phyloP scores from a whole-genome alignment of 2,888 invertebrate species.

The Scotopteryx bipunctaria region DNA sequence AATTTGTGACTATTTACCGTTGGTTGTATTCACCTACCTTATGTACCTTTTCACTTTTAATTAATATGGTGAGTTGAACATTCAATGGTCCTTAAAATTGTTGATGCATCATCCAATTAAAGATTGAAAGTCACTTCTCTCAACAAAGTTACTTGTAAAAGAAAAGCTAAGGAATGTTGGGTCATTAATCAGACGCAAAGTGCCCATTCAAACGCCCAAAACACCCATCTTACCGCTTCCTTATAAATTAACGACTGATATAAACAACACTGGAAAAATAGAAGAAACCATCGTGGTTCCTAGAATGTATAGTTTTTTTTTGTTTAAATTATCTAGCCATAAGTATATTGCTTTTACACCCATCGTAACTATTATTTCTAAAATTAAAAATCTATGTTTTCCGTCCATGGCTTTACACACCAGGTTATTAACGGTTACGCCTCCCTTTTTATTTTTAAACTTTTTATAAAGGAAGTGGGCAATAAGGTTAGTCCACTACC shows the following conservation, averaged over 20 bases:
- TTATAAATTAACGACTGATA: constrained; percentile 56
- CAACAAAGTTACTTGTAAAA: constrained; percentile 46
- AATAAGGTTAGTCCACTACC: constrained; percentile 67
- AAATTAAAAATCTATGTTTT: constrained; percentile 45
- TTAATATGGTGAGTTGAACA: no score
- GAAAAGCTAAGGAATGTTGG: constrained; percentile 50
- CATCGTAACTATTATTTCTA: constrained; percentile 40
- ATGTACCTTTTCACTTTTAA: no score
- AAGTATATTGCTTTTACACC: background rate
- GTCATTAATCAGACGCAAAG: constrained; percentile 66
- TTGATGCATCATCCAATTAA: constrained; percentile 65
- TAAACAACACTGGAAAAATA: constrained; percentile 52
- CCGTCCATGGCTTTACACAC: constrained; percentile 61
- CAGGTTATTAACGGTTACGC: constrained; percentile 56
- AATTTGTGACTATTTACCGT: no score
- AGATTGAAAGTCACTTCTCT: constrained; percentile 42
- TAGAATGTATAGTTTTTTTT: constrained; percentile 28
- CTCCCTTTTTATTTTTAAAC: constrained; percentile 51
- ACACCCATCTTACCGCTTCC: constrained; percentile 55
- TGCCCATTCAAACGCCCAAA: constrained; percentile 51
- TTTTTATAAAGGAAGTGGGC: constrained; percentile 73
- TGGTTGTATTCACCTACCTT: no score
- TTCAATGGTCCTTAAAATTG: constrained; percentile 27
- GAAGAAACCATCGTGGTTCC: constrained; percentile 24
- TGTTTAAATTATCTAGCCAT: constrained; percentile 29